Conservation (phyloP, 2,113 vertebrate species). For the Heliornis fulica region DNA sequence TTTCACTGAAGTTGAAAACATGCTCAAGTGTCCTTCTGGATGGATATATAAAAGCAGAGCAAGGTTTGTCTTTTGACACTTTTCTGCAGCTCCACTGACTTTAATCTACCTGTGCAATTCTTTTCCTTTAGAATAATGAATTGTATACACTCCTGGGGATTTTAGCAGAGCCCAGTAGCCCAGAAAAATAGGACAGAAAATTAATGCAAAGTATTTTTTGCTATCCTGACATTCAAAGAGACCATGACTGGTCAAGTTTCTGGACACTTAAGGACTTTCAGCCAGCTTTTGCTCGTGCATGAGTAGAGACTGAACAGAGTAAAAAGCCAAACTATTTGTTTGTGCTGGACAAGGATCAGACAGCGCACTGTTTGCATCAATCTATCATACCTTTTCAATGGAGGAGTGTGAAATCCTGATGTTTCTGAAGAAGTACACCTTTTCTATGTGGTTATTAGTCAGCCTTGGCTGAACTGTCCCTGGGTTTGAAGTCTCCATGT, state of each 20-base stretch:
- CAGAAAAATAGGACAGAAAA: conserved; percentile 40
- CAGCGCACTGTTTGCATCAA: neutral
- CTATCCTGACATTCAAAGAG: neutral
- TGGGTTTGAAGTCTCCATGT: neutral
- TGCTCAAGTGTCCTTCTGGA: neutral
- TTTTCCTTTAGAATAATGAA: conserved; percentile 26
- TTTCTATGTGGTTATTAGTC: neutral
- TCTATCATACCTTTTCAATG: neutral
- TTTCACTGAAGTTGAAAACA: neutral
- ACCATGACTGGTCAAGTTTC: neutral
- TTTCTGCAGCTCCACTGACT: neutral
- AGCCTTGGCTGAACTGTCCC: neutral
- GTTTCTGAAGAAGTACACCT: neutral
- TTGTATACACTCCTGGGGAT: neutral
- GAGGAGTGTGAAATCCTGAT: neutral
- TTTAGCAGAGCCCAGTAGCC: neutral
- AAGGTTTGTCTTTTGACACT: neutral
- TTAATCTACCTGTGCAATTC: conserved; percentile 18
- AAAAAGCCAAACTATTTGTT: neutral
- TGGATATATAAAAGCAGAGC: neutral
- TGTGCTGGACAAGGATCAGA: neutral
- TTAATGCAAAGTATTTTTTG: conserved; percentile 11
- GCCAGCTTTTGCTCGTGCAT: neutral
- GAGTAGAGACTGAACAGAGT: neutral
- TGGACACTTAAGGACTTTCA: neutral